A percentile compares a stretch with the other conserved stretches of the same genome.
These are phyloP conservation scores for Xenops minutus DNA, from an alignment of 2,797 vertebrate genomes.

Conservation along the genomic window DNA sequence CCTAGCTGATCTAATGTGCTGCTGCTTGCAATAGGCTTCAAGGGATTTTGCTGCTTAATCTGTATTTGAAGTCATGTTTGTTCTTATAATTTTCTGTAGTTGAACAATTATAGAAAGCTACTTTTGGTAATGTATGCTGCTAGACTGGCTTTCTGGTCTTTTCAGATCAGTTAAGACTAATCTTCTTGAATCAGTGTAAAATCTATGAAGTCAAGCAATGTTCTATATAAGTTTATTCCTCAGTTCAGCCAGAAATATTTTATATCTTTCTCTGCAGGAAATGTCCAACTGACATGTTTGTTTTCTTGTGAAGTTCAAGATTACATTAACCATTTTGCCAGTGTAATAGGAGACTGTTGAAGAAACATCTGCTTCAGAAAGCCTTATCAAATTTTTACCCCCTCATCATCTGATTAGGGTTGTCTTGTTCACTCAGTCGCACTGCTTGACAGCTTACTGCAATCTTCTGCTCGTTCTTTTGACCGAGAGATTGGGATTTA, in stretches of 20 bases:
- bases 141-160: background rate
- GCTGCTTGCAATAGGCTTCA: background rate
- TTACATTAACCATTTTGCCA: background rate
- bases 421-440: background rate
- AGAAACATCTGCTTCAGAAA: slow-evolving; percentile 5
- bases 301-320: background rate
- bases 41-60: background rate
- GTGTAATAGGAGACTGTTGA: background rate
- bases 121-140: background rate
- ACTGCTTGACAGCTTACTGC: background rate
- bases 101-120: background rate
- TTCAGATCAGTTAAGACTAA: background rate
- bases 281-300: background rate
- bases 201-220: background rate
- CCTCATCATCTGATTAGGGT: background rate
- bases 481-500: background rate
- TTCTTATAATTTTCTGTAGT: background rate
- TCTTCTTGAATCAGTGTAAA: background rate
- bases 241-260: background rate
- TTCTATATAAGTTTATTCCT: background rate
- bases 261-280: background rate
- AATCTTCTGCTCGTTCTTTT: background rate
- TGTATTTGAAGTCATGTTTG: background rate
- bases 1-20: background rate
- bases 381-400: background rate